These are phyloP conservation scores for Rhabdophis nuchalis DNA, from an alignment of 2,797 vertebrate genomes.

Conservation along the genomic window DNA sequence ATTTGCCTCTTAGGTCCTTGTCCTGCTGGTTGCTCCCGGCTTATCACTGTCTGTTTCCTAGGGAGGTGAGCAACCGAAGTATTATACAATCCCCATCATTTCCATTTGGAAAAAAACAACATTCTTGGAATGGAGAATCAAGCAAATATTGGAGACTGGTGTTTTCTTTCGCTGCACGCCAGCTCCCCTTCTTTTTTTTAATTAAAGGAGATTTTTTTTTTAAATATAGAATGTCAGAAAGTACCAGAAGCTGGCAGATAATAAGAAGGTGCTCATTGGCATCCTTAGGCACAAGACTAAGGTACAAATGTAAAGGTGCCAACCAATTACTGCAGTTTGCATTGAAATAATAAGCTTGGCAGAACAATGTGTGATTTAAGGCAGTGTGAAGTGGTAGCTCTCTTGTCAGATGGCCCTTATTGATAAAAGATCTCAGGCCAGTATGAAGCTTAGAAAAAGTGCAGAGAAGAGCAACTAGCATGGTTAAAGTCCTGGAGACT, in stretches of 20 bases:
- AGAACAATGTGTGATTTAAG: not conserved
- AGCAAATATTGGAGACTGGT: not conserved
- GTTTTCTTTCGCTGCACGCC: not conserved
- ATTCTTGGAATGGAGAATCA: not conserved
- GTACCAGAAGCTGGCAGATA: not conserved
- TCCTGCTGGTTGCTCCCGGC: not conserved
- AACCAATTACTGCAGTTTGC: not conserved
- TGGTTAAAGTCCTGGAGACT: not conserved
- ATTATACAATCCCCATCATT: not conserved
- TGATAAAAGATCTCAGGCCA: not conserved
- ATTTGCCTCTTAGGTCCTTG: not conserved
- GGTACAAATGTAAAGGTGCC: not conserved
- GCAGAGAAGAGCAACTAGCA: not conserved
- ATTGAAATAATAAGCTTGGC: not conserved
- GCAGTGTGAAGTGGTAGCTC: not conserved
- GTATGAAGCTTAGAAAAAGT: not conserved
- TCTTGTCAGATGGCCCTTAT: not conserved
- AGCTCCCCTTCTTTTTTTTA: not conserved
- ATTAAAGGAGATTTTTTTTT: not conserved
- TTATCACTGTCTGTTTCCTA: not conserved
- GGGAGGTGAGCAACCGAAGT: not conserved
- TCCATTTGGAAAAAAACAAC: not conserved
- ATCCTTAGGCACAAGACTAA: not conserved
- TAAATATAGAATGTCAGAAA: not conserved
- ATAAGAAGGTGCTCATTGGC: not conserved